A percentile compares a stretch with the other conserved stretches of the same genome.
Conservation (phyloP, 2,888 invertebrate genomes). For the Andrena praecox region DNA sequence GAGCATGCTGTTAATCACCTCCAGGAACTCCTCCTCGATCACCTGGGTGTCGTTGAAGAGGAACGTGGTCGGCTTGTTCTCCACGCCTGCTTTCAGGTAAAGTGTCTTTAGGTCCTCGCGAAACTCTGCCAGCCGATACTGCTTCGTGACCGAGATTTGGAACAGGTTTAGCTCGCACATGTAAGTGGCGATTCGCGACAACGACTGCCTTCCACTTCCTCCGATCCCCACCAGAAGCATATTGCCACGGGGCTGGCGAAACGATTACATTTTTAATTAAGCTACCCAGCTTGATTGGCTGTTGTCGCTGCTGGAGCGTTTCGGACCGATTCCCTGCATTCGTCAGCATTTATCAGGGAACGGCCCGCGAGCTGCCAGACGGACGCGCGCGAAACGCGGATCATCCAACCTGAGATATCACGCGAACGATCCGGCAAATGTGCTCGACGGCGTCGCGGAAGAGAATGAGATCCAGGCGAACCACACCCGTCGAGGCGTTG, state of each 20-base stretch:
- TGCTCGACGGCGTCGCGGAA: conserved; percentile 96
- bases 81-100: conserved; percentile 91
- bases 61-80: conserved; percentile 91
- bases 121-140: conserved; percentile 92
- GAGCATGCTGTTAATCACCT: conserved; percentile 95
- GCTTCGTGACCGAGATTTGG: conserved; percentile 92
- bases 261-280: not conserved
- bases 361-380: not conserved
- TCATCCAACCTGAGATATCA: conserved; percentile 88
- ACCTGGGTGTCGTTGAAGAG: conserved; percentile 95
- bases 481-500: conserved; percentile 92
- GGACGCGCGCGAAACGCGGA: not conserved
- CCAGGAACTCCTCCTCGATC: conserved; percentile 93
- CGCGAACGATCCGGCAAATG: conserved; percentile 92
- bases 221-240: conserved; percentile 94
- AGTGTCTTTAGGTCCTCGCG: conserved; percentile 92
- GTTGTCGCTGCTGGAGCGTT: not conserved
- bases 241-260: conserved; percentile 90
- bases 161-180: conserved; percentile 92
- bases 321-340: not conserved
- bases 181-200: conserved; percentile 91
- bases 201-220: conserved; percentile 93
- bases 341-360: not conserved
- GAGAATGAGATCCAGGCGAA: conserved; percentile 93
- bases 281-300: not conserved